A percentile compares a stretch with the other conserved stretches of the same genome.
Evolutionary conservation across 2,888 invertebrate genomes (phyloP).

Genomic region (Theodoxus fluviatilis): DNA sequence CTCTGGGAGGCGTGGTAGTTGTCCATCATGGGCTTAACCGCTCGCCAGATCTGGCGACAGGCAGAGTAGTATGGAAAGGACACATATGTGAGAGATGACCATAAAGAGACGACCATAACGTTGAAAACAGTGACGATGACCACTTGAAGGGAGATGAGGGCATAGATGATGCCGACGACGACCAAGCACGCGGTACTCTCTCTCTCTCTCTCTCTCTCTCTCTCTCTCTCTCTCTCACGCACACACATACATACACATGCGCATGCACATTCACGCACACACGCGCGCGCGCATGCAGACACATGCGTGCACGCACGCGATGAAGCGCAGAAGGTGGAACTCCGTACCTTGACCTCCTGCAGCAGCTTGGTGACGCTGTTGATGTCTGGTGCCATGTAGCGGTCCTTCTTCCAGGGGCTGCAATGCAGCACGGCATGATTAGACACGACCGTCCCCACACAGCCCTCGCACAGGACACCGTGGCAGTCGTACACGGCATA

Average conservation of each 20-base stretch:
- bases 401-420: constrained; percentile 73
- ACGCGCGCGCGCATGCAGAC: too few species aligned
- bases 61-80: too few species aligned
- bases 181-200: too few species aligned
- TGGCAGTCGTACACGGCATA: neutral
- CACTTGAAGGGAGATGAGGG: too few species aligned
- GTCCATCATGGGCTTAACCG: constrained; percentile 68
- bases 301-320: neutral
- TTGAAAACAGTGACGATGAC: too few species aligned
- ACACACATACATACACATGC: too few species aligned
- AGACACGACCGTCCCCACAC: neutral
- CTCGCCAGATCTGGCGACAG: constrained; percentile 68
- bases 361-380: constrained; percentile 70
- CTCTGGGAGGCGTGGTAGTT: constrained; percentile 66
- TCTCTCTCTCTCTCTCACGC: too few species aligned
- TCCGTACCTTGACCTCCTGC: constrained; percentile 66
- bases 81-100: too few species aligned
- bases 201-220: too few species aligned
- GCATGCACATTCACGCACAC: too few species aligned
- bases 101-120: too few species aligned
- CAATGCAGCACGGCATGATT: constrained; percentile 26
- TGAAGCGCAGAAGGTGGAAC: neutral
- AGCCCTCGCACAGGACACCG: neutral
- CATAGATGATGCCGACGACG: too few species aligned
- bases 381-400: constrained; percentile 75